These are phyloP conservation scores for Podotricha telesiphe DNA, from an alignment of 2,888 invertebrate genomes.

Conservation along the genomic window DNA sequence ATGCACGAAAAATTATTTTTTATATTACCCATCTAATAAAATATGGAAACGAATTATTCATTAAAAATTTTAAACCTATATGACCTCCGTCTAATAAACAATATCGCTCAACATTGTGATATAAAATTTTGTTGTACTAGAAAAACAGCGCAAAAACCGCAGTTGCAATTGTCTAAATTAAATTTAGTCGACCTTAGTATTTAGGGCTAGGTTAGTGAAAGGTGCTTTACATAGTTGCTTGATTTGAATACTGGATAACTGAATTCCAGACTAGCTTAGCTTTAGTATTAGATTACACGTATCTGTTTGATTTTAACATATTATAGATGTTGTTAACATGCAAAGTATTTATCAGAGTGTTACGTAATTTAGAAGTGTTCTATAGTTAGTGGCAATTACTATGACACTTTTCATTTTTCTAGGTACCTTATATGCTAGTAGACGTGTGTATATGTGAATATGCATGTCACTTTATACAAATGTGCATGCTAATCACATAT, in stretches of 20 bases:
- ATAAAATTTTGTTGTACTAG: neutral
- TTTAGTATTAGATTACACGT: neutral
- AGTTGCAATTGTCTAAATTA: conserved; percentile 19
- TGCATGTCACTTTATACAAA: too few relatives aligned
- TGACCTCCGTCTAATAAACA: neutral
- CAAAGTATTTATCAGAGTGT: neutral
- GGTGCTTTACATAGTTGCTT: conserved; percentile 36
- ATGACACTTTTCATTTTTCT: too few relatives aligned
- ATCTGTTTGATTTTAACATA: neutral
- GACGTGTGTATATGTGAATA: too few relatives aligned
- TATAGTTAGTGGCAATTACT: neutral
- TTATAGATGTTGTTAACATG: neutral
- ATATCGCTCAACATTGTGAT: neutral
- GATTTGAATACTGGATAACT: conserved; percentile 11
- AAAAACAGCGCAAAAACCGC: conserved; percentile 9
- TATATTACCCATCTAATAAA: neutral
- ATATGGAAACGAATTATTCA: neutral
- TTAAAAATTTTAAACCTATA: neutral
- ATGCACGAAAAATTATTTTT: too few relatives aligned
- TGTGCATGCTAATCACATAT: too few relatives aligned
- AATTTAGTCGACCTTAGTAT: conserved; percentile 36
- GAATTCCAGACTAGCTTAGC: conserved; percentile 18
- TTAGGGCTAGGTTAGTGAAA: conserved; percentile 45
- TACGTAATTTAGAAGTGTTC: neutral
- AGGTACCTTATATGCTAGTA: too few relatives aligned